These are phyloP conservation scores for Lophochroa leadbeateri DNA, from an alignment of 2,113 vertebrate genomes.

Conservation along the genomic window DNA sequence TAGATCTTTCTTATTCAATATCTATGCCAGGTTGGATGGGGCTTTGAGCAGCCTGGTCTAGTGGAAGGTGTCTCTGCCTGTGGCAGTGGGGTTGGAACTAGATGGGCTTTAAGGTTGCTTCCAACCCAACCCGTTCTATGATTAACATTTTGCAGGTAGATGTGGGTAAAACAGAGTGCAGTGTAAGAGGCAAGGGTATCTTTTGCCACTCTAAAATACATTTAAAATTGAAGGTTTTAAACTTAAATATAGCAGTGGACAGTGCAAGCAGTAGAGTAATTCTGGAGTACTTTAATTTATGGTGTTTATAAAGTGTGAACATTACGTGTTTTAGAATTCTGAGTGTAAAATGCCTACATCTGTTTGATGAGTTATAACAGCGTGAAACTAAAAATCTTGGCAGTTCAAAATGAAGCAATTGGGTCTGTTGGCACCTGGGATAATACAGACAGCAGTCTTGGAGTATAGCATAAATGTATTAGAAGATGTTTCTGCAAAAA, in stretches of 20 bases:
- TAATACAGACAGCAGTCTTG: background rate
- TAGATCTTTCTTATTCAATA: background rate
- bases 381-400: background rate
- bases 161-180: background rate
- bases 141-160: background rate
- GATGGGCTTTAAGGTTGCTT: background rate
- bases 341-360: background rate
- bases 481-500: background rate
- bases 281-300: background rate
- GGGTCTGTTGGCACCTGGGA: background rate
- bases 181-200: background rate
- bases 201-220: background rate
- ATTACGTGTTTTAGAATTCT: background rate
- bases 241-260: background rate
- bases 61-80: background rate
- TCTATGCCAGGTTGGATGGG: background rate
- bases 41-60: background rate
- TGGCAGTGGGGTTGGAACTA: background rate
- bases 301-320: background rate
- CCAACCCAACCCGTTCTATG: background rate
- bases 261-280: background rate
- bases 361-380: background rate
- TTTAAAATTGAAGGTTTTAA: background rate
- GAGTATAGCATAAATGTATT: background rate
- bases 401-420: background rate